Base-by-base conservation (phyloP, 2,113 vertebrate species). In the Diphyllodes magnificus region DNA sequence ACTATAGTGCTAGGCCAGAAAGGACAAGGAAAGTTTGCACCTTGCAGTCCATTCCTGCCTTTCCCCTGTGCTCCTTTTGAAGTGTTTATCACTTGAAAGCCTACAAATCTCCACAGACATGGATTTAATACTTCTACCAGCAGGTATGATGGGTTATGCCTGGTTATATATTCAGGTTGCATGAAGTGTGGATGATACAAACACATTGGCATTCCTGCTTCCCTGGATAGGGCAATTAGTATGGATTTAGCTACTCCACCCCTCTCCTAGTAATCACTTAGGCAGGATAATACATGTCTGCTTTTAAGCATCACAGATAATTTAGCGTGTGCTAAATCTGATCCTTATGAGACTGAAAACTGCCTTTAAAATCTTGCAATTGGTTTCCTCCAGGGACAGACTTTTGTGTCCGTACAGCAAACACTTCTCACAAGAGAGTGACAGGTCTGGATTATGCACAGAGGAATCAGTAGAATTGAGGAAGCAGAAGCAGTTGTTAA, bases 271-370 rank as follows among this genome's bases (percentile, higher is more conserved):
- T 71, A 86, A 64, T 88, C 44, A 5, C 23, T 53, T 56, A 50
- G 51, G 30, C 95, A 93, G 40, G 92, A 70, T 42, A 86, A 91
- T 66, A 96, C 79, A 63, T n/a, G 88, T 61, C 68, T 83, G n/a
- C 11, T 88, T 84, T 84, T 84, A 84, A 86, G 31, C 49, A 60
- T 49, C 17, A 40, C 49, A 51, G 73, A 86, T 66, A 81, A 93
- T 73, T 59, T 59, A 70, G 27, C 1, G 0, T 33, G 5, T 84
- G 42, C 56, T 89, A 81, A 6, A 1, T 83, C n/a, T 37, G 56
- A 81, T 86, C 50, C 35, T 75, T 66, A 28, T 27, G 51, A 90
- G 35, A 23, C 33, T 31, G 13, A 94, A 63, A 79, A 54, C 9
- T 78, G 23, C 28, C 57, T 68, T 90, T 90, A 84, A 39, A 45